A percentile compares a stretch with the other conserved stretches of the same genome.
Evolutionary conservation across 2,888 invertebrate genomes (phyloP).

Genomic region (Metopia argyrocephala): DNA sequence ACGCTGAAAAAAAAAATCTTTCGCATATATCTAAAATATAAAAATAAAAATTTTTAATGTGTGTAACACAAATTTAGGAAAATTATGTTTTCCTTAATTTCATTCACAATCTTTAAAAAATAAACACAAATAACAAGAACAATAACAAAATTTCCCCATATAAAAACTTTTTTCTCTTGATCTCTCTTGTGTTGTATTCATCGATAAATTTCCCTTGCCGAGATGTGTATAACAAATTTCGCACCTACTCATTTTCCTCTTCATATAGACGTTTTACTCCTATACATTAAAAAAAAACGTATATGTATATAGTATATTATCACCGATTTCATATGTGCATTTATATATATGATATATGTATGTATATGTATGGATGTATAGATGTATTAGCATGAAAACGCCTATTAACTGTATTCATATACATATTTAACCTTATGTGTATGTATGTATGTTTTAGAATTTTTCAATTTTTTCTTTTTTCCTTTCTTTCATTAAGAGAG

Average conservation of each 20-base stretch:
- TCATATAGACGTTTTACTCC: neutral
- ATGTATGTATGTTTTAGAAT: too few species aligned
- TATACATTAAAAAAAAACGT: constrained; percentile 1
- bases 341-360: too few species aligned
- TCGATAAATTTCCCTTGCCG: constrained; percentile 24
- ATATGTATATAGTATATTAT: constrained; percentile 7
- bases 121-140: constrained; percentile 17
- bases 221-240: constrained; percentile 61
- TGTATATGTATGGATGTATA: constrained; percentile 1
- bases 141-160: constrained; percentile 51
- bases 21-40: constrained; percentile 62
- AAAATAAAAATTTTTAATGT: constrained; percentile 16
- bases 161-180: constrained; percentile 41
- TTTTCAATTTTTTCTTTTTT: constrained; percentile 31
- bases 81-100: constrained; percentile 26
- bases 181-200: neutral
- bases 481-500: constrained; percentile 33
- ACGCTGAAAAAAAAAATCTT: constrained; percentile 61
- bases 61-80: constrained; percentile 18
- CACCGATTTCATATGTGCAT: constrained; percentile 28
- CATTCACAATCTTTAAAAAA: constrained; percentile 40
- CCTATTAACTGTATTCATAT: neutral
- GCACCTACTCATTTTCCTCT: constrained; percentile 64
- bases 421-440: neutral
- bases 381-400: neutral